Conservation (phyloP, 2,888 invertebrate species). For the Antheraea assamensis region DNA sequence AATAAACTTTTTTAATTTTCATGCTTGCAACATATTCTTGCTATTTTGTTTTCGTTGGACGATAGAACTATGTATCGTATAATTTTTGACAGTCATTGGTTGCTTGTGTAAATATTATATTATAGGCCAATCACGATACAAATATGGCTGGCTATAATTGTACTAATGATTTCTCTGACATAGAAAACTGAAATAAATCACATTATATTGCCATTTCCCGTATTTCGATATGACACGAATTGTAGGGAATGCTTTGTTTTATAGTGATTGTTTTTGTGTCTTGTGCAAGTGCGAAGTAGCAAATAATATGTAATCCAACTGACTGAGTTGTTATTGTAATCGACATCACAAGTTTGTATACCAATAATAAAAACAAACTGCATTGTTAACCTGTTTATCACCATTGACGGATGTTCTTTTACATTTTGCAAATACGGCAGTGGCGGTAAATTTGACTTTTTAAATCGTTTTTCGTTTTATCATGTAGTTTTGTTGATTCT, state of each 20-base stretch:
- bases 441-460: conserved; percentile 79
- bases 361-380: conserved; percentile 53
- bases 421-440: conserved; percentile 71
- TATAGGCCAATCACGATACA: conserved; percentile 6
- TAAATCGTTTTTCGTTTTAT: conserved; percentile 47
- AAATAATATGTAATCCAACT: conserved; percentile 29
- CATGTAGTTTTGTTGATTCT: conserved; percentile 47
- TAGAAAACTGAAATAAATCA: conserved; percentile 40
- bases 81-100: conserved; percentile 11
- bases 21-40: background rate
- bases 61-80: background rate
- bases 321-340: conserved; percentile 26
- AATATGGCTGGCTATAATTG: background rate
- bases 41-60: conserved; percentile 10
- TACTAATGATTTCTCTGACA: background rate
- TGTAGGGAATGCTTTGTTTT: conserved; percentile 35
- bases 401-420: conserved; percentile 80
- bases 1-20: background rate
- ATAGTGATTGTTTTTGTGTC: conserved; percentile 43
- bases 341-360: conserved; percentile 26
- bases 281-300: conserved; percentile 41
- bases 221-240: conserved; percentile 47
- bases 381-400: conserved; percentile 78
- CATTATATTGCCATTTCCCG: conserved; percentile 62
- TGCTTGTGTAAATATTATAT: background rate